Evolutionary conservation across 2,888 invertebrate genomes (phyloP).

Genomic region (Ophioninae sp.): DNA sequence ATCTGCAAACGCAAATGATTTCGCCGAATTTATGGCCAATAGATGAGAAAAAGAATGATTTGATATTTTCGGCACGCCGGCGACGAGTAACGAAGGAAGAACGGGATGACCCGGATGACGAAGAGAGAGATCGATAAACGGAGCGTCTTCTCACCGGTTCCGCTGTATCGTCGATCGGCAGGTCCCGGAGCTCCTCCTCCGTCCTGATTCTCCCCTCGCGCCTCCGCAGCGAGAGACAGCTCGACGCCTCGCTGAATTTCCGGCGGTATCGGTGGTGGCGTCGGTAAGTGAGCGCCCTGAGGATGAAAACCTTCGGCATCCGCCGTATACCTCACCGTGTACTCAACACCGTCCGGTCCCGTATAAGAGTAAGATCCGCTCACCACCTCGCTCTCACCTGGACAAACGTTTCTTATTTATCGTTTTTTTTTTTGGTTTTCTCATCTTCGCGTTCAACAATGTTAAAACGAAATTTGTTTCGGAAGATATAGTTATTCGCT

Average conservation of each 20-base stretch:
- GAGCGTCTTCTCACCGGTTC: slow-evolving; percentile 35
- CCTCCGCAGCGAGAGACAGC: slow-evolving; percentile 75
- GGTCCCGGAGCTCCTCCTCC: slow-evolving; percentile 56
- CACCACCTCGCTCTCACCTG: slow-evolving; percentile 74
- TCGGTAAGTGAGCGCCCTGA: slow-evolving; percentile 75
- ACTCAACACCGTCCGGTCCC: slow-evolving; percentile 75
- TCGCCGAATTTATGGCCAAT: background rate
- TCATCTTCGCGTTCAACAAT: background rate
- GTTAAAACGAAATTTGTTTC: background rate
- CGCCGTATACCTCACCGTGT: slow-evolving; percentile 75
- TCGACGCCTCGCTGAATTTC: slow-evolving; percentile 77
- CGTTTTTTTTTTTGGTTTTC: background rate
- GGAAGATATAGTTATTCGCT: background rate
- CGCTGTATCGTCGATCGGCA: slow-evolving; percentile 5
- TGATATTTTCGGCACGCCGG: background rate
- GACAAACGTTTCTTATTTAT: background rate
- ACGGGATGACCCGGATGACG: background rate
- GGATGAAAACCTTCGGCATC: slow-evolving; percentile 77
- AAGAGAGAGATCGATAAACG: background rate
- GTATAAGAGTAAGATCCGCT: slow-evolving; percentile 77
- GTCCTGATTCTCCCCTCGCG: slow-evolving; percentile 77
- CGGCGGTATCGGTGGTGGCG: slow-evolving; percentile 77
- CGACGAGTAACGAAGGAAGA: background rate
- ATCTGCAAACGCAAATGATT: background rate
- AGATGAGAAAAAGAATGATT: background rate